Evolutionary conservation across 2,888 invertebrate genomes (phyloP), one percentile per base, ranked within the genome.

Genomic region (Heliconius ethilla): DNA sequence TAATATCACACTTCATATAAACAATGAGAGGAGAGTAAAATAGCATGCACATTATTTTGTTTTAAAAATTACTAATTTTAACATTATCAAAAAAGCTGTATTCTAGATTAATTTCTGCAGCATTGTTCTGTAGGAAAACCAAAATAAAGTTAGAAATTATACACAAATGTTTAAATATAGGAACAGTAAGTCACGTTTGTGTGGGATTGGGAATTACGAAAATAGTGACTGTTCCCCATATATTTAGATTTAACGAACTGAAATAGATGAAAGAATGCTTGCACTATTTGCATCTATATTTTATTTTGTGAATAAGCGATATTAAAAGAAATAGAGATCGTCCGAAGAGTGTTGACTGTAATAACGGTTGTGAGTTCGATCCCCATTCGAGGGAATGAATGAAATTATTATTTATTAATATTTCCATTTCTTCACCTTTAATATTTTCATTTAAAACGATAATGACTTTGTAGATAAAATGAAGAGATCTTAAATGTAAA

Each of bases 121-220:
- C 22, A 70, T 29, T 51, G 55, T 45, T 70, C 27, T 51, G 7
- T 22, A 70, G 51, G 70, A 51, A 55, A 29, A 55, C 51, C 18
- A 18, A 55, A 55, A 70, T 13, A 70, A 29, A 67, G 11, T 2
- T n/a, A 59, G n/a, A n/a, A 22, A 67, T 67, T 67, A 7, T 22
- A 70, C 7, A 55, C 9, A 72, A 59, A 72, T 33, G n/a, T 10
- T 59, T 33, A 59, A n/a, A 59, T 27, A 55, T 72, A 72, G 55
- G 33, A 13, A 55, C 33, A 59, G 55, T 72, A 72, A 72, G n/a
- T 72, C 70, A 72, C 33, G 70, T 33, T 72, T 59, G 70, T 72
- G 70, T 72, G 22, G 70, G 70, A 15, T 72, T 72, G 13, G 55
- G 33, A 33, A 33, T 72, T 55, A 59, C 70, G 70, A 55, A 72